Conservation (phyloP, 2,888 invertebrate species). For the Norana najaformis region DNA sequence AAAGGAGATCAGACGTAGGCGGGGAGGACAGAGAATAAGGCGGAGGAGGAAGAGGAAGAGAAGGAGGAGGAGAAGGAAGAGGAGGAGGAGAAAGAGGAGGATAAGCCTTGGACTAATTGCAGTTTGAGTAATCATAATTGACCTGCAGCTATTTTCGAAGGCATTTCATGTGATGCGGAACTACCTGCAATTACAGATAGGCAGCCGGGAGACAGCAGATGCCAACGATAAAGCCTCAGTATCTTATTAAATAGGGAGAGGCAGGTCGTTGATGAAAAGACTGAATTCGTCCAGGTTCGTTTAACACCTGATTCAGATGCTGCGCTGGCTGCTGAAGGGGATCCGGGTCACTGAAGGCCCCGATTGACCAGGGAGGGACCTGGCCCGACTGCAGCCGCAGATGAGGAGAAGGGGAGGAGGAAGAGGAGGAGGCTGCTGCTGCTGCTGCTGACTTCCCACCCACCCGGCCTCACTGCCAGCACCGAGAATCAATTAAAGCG, state of each 20-base stretch:
- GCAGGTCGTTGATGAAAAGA: background rate
- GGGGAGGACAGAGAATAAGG: too few species aligned
- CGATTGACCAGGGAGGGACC: background rate
- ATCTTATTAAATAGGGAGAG: background rate
- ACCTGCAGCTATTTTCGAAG: background rate
- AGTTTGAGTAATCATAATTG: too few species aligned
- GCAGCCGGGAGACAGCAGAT: background rate
- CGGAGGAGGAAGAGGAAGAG: too few species aligned
- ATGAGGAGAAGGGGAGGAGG: too few species aligned
- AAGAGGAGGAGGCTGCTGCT: too few species aligned
- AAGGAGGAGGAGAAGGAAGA: too few species aligned
- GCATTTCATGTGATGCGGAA: background rate
- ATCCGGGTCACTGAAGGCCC: too few species aligned
- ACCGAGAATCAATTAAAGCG: background rate
- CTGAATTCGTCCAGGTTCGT: background rate
- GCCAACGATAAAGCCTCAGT: background rate
- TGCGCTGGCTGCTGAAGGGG: background rate
- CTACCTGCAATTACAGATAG: background rate
- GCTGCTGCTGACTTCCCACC: background rate
- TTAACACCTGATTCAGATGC: background rate
- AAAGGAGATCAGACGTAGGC: background rate
- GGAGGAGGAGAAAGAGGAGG: too few species aligned
- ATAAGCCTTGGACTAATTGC: too few species aligned
- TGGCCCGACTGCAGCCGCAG: background rate
- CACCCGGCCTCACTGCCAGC: background rate